Percentiles rank a stretch among this genome's conserved stretches.
Conservation (phyloP, 2,113 vertebrate genomes). For the Saccopteryx bilineata region DNA sequence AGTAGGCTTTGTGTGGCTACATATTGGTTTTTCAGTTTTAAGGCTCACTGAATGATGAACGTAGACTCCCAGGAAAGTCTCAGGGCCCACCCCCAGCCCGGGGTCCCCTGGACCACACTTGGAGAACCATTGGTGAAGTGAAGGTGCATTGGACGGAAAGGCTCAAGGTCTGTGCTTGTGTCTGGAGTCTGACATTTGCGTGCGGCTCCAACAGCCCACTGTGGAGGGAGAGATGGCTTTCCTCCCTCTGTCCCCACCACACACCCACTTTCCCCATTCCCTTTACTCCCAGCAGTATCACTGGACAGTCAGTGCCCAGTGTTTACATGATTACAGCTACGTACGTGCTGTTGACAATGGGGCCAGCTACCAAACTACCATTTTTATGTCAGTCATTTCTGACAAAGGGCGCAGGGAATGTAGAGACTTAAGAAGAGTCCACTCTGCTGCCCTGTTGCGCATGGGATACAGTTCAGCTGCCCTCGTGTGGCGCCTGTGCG, state of each 20-base stretch:
- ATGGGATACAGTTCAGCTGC: neutral
- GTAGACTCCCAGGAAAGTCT: neutral
- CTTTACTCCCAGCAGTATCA: neutral
- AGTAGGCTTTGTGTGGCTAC: neutral
- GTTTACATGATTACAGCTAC: rapidly evolving
- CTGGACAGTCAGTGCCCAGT: neutral
- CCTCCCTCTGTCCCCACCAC: neutral
- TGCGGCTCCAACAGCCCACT: neutral
- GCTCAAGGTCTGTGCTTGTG: neutral
- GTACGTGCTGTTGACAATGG: rapidly evolving
- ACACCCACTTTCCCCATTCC: neutral
- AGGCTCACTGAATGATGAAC: neutral
- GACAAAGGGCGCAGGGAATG: neutral
- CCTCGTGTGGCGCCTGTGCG: rapidly evolving
- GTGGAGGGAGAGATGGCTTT: neutral
- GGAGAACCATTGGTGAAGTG: neutral
- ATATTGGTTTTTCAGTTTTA: neutral
- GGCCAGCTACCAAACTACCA: too few species aligned
- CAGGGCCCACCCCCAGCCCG: rapidly evolving
- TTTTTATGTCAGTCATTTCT: neutral
- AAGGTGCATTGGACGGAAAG: rapidly evolving
- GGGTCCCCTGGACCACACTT: neutral
- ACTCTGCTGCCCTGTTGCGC: neutral
- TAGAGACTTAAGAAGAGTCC: neutral
- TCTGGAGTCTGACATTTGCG: rapidly evolving